Conservation (phyloP, 2,888 invertebrate genomes). For the Macrophya alboannulata region DNA sequence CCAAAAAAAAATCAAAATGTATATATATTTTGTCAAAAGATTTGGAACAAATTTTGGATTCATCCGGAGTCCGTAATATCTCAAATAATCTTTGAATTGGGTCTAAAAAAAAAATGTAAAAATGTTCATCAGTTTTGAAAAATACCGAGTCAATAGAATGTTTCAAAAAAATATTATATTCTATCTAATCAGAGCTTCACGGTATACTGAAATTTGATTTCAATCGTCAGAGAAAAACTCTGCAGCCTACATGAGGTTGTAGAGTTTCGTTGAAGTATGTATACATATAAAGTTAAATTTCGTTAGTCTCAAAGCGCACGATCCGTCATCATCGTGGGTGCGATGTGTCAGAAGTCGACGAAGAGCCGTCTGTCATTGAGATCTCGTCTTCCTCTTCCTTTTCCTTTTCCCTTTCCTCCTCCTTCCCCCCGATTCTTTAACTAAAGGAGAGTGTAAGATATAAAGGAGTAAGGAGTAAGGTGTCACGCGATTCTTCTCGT, state of each 20-base stretch:
- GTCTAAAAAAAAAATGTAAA: too few species aligned
- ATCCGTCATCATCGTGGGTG: conserved; percentile 36
- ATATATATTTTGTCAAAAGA: too few species aligned
- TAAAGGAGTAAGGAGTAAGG: neutral
- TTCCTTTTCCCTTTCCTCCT: neutral
- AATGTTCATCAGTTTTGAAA: too few species aligned
- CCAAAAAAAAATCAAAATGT: too few species aligned
- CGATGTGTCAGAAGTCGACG: conserved; percentile 25
- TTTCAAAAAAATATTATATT: too few species aligned
- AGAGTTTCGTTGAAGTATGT: neutral
- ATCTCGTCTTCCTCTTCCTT: conserved; percentile 1
- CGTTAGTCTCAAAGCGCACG: conserved; percentile 9
- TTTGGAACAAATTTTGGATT: too few species aligned
- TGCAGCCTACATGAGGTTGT: neutral
- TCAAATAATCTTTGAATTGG: too few species aligned
- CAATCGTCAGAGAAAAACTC: neutral
- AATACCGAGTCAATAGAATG: too few species aligned
- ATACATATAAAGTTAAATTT: neutral
- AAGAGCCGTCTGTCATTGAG: conserved; percentile 16
- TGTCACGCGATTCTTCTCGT: conserved; percentile 17
- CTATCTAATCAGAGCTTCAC: too few species aligned
- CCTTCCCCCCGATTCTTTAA: neutral
- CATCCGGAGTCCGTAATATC: too few species aligned
- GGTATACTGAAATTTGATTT: neutral
- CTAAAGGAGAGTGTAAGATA: neutral